A percentile compares a stretch with the other conserved stretches of the same genome.
Conservation (phyloP, 2,113 vertebrate genomes). For the Chlorocebus sabaeus region DNA sequence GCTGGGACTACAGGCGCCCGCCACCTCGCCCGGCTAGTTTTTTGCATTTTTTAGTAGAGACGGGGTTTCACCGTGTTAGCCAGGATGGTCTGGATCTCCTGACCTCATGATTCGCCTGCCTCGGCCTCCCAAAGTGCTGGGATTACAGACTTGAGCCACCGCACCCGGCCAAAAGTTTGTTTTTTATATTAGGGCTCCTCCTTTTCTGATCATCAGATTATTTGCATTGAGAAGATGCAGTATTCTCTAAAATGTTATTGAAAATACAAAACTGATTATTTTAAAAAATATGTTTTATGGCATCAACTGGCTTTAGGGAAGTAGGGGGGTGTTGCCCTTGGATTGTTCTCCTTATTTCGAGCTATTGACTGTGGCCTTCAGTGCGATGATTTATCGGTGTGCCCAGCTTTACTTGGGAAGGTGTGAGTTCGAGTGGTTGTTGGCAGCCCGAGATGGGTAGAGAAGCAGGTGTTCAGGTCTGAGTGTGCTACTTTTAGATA, state of each 20-base stretch:
- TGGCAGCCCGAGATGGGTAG: too few relatives aligned
- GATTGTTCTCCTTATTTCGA: not conserved
- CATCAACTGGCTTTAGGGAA: not conserved
- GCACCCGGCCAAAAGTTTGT: not conserved
- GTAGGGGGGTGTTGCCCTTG: not conserved
- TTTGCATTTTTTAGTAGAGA: too few relatives aligned
- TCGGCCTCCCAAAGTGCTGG: too few relatives aligned
- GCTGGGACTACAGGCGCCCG: too few relatives aligned
- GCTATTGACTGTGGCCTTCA: not conserved
- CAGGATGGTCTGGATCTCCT: too few relatives aligned
- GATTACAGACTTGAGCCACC: too few relatives aligned
- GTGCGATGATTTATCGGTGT: too few relatives aligned
- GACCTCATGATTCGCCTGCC: rapidly evolving
- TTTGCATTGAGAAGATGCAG: not conserved
- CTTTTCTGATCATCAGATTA: not conserved
- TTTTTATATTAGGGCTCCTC: not conserved
- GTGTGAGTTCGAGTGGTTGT: too few relatives aligned
- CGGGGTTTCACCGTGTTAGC: too few relatives aligned
- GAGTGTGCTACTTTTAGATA: not conserved
- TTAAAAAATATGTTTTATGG: not conserved
- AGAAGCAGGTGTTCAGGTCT: too few relatives aligned
- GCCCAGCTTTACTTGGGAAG: not conserved
- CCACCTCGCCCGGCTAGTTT: too few relatives aligned
- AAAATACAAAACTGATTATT: not conserved
- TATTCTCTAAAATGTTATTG: not conserved